Conservation (phyloP, 2,113 vertebrate genomes). For the Phalacrocorax aristotelis region DNA sequence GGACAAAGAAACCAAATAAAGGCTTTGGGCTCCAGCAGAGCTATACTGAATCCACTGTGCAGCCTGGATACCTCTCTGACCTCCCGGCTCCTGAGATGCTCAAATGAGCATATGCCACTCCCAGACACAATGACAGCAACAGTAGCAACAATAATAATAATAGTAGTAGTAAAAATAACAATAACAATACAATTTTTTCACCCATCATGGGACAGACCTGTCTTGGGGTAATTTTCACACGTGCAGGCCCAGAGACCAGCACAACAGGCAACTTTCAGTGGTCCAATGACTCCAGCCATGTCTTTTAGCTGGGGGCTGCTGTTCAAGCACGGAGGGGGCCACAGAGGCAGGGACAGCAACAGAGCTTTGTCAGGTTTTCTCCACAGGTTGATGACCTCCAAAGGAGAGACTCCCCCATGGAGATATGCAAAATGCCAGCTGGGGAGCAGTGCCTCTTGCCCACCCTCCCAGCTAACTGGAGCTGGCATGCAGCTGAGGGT, state of each 20-base stretch:
- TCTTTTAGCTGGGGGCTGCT: neutral
- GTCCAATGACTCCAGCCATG: neutral
- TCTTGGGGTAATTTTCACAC: neutral
- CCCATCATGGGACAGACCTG: neutral
- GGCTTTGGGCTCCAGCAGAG: neutral
- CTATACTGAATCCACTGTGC: neutral
- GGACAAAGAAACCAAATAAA: neutral
- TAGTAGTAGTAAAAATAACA: neutral
- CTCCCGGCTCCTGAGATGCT: neutral
- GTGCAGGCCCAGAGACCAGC: neutral
- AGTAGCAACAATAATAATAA: neutral
- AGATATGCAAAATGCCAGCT: neutral
- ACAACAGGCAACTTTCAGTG: neutral
- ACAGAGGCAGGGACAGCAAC: neutral
- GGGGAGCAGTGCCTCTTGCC: accelerated
- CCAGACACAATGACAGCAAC: neutral
- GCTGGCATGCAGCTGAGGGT: neutral
- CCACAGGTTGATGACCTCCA: neutral
- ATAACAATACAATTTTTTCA: neutral
- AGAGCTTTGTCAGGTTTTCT: neutral
- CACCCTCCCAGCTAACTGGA: neutral
- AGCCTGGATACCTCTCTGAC: neutral
- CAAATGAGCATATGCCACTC: neutral
- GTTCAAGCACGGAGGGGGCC: neutral
- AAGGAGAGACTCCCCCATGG: neutral